Evolutionary conservation across 2,797 vertebrate species (phyloP), one percentile per base, ranked within the genome.

Genomic region (Rhinella marina): DNA sequence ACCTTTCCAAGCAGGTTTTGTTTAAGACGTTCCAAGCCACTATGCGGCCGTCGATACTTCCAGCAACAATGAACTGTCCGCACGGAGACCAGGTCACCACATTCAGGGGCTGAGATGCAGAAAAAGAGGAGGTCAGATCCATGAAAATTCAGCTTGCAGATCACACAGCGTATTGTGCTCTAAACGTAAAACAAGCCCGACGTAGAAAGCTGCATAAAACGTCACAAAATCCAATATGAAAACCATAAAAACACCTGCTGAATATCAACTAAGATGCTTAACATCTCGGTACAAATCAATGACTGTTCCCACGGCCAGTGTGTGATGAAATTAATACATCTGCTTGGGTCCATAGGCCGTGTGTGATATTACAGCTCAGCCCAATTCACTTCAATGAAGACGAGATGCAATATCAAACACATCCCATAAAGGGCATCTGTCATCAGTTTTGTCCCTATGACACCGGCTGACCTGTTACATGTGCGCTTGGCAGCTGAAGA

Each of bases 11-110:
- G 91, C 97, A 98, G 81, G 95, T 90, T 92, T 95, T 96, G 86
- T 94, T 96, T 88, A 91, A 93, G 76, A 96, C 93, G 9, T 98
- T 95, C 98, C 98, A 99, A 75, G 97, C 92, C 0, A 93, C 92
- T 61, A 99, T 93, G 25, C 84, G 92, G 32, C 98, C 98, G 59
- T 96, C 96, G 13, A 98, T 92, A 7, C 96, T 93, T 81, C 95
- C 98, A 1, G 96, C 96, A 87, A 97, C 97, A 93, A 99, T 92
- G 91, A 96, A 96, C 68, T 90, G 93, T 25, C 97, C 97, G 91
- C 97, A 98, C 0, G 97, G 97, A 90, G 98, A 99, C 98, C 98
- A 99, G 88, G 94, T 92, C 89, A 98, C 95, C 88, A 98, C 92
- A 90, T 97, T 99, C 90, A 99, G 90, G 27, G 95, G 92, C 98